Evolutionary conservation across 2,113 vertebrate species (phyloP).

Genomic region (Pachycephala philippinensis): DNA sequence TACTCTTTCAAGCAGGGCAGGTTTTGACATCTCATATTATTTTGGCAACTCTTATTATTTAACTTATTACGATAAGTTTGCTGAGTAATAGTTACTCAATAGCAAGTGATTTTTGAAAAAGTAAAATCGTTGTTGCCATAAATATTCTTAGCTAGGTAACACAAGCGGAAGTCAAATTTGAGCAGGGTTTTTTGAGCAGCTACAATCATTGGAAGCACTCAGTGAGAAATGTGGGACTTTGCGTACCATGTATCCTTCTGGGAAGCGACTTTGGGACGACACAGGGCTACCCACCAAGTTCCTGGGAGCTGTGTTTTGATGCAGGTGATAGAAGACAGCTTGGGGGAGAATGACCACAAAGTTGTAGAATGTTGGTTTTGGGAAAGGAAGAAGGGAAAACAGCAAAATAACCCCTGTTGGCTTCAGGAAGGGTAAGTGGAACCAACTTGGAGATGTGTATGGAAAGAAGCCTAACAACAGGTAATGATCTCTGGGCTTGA

Average conservation of each 20-base stretch:
- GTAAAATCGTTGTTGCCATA: neutral
- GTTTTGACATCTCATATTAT: neutral
- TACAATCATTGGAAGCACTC: neutral
- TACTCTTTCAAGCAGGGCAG: neutral
- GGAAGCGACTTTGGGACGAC: neutral
- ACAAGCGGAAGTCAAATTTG: neutral
- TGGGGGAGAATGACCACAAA: neutral
- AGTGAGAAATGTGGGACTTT: neutral
- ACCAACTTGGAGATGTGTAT: neutral
- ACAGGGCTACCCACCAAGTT: neutral
- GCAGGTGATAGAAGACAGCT: neutral
- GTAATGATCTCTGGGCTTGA: neutral
- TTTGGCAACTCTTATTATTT: neutral
- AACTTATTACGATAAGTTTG: neutral
- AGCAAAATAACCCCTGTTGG: neutral
- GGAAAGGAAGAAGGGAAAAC: neutral
- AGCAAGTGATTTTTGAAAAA: neutral
- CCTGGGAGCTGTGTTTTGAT: neutral
- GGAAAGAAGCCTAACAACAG: neutral
- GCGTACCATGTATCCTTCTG: neutral
- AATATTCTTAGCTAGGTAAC: neutral
- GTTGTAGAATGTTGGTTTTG: neutral
- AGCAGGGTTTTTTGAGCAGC: neutral
- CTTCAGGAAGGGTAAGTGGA: neutral
- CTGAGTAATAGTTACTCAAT: neutral